These are phyloP conservation scores for Yponomeuta plumbellus DNA, from an alignment of 2,888 invertebrate species.

Conservation along the genomic window DNA sequence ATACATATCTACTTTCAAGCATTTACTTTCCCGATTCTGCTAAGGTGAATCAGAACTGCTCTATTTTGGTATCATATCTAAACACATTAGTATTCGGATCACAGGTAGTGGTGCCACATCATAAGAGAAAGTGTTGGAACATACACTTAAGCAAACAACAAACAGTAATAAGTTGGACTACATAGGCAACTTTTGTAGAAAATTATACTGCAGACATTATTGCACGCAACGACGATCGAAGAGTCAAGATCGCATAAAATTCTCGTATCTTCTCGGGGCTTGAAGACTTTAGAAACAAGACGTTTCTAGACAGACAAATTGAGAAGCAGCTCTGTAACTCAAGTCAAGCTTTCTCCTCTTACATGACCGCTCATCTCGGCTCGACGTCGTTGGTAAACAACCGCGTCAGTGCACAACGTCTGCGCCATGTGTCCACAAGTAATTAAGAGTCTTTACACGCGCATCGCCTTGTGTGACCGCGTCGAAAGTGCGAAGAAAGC, in stretches of 20 bases:
- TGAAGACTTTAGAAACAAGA: background rate
- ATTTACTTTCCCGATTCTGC: background rate
- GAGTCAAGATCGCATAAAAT: background rate
- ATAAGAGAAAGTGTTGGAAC: background rate
- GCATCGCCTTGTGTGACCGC: conserved; percentile 22
- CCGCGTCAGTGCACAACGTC: conserved; percentile 16
- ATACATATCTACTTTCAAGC: background rate
- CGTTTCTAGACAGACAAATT: background rate
- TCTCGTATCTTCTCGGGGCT: background rate
- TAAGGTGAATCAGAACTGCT: background rate
- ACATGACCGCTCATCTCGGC: conserved; percentile 4
- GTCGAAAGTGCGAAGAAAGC: conserved; percentile 71
- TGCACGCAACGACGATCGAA: background rate
- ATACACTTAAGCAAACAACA: background rate
- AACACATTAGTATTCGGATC: background rate
- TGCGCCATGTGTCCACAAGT: conserved; percentile 28
- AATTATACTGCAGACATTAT: background rate
- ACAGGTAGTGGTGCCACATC: background rate
- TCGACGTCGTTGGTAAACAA: conserved; percentile 17
- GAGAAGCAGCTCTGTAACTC: background rate
- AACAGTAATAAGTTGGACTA: background rate
- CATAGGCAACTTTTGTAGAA: background rate
- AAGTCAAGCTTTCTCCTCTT: conserved; percentile 11
- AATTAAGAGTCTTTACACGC: conserved; percentile 62
- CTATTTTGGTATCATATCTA: background rate